Conservation (phyloP, 2,888 invertebrate species). For the Acanthoscelides obtectus region DNA sequence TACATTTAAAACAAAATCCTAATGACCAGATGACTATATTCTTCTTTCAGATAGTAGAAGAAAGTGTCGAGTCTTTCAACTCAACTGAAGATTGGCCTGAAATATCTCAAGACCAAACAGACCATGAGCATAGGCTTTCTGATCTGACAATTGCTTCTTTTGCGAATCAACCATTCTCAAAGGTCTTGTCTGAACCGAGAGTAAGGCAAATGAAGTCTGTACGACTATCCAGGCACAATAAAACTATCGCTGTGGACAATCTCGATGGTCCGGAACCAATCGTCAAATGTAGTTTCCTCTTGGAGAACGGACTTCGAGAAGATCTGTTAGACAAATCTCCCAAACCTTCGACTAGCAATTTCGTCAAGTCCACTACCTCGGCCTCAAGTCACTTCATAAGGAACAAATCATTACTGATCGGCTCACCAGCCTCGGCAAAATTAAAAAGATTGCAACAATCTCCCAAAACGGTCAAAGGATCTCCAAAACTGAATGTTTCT, state of each 20-base stretch:
- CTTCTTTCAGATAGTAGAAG: constrained; percentile 1
- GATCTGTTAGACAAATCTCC: background rate
- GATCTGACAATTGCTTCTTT: background rate
- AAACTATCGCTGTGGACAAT: background rate
- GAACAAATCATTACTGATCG: background rate
- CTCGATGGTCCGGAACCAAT: background rate
- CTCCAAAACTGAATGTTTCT: background rate
- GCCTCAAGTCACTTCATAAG: background rate
- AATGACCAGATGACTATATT: too few relatives aligned
- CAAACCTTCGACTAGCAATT: background rate
- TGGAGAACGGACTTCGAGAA: background rate
- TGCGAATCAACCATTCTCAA: background rate
- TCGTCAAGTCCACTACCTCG: background rate
- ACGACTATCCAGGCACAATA: background rate
- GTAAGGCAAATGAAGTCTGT: background rate
- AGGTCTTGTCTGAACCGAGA: background rate
- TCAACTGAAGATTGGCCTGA: constrained; percentile 6
- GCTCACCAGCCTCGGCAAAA: background rate
- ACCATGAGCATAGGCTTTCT: background rate
- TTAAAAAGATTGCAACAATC: background rate
- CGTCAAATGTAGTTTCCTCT: background rate
- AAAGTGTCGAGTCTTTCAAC: constrained; percentile 6
- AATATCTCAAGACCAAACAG: background rate
- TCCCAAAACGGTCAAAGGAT: background rate
- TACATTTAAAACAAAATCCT: too few relatives aligned